Evolutionary conservation across 2,113 vertebrate genomes (phyloP).

Genomic region (Silurus asotus): DNA sequence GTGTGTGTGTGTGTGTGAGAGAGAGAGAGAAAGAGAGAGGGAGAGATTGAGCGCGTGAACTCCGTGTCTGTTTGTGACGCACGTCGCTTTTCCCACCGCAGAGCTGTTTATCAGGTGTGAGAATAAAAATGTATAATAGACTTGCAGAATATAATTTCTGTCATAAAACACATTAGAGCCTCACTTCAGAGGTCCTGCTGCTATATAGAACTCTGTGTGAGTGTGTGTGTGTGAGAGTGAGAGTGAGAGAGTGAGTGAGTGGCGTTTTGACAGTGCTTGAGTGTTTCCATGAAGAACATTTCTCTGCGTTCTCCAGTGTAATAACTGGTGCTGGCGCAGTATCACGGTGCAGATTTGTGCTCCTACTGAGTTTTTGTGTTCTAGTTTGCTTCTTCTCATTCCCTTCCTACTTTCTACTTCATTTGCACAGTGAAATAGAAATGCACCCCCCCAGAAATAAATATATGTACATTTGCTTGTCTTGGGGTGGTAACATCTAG

Average conservation of each 20-base stretch:
- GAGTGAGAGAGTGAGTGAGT: not conserved
- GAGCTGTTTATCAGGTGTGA: not conserved
- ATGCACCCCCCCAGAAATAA: not conserved
- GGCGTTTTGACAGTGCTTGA: not conserved
- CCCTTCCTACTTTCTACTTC: not conserved
- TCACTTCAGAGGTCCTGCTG: not conserved
- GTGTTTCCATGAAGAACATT: conserved; percentile 18
- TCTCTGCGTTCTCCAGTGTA: not conserved
- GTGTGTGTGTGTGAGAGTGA: not conserved
- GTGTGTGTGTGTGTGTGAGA: not conserved
- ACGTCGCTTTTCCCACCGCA: not conserved
- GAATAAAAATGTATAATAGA: not conserved
- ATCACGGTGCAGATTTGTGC: not conserved
- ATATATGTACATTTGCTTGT: not conserved
- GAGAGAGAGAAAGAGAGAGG: no score
- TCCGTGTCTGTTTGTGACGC: conserved; percentile 40
- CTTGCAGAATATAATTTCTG: not conserved
- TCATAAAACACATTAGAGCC: not conserved
- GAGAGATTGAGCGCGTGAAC: conserved; percentile 19
- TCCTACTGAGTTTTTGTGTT: not conserved
- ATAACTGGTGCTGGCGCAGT: conserved; percentile 5
- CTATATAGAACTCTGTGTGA: not conserved
- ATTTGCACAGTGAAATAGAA: not conserved
- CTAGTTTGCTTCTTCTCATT: not conserved
- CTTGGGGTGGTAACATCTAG: not conserved